phyloP scores from a whole-genome alignment of 2,113 vertebrate species.

The Chauna torquata region DNA sequence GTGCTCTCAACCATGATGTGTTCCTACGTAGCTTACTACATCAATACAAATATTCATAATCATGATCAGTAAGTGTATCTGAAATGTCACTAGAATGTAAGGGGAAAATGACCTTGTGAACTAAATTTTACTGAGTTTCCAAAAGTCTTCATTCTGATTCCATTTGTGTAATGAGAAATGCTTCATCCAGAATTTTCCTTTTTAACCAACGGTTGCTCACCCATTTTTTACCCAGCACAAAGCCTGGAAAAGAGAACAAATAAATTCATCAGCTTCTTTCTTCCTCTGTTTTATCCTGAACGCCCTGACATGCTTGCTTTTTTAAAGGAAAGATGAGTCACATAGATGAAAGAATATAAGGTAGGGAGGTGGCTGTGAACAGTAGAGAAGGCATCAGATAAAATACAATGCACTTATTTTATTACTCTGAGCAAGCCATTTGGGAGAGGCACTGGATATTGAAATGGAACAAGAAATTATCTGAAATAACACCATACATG shows the following conservation, averaged over 20 bases:
- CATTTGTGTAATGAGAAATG: background rate
- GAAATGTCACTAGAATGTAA: background rate
- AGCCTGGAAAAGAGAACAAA: background rate
- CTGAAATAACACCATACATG: background rate
- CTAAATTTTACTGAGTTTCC: background rate
- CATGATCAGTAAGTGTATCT: background rate
- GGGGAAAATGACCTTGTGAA: background rate
- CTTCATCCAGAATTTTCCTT: background rate
- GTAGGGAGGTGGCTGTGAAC: slow-evolving; percentile 25
- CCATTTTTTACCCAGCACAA: background rate
- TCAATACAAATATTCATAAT: background rate
- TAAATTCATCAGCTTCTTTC: background rate
- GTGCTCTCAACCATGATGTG: background rate
- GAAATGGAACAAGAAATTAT: background rate
- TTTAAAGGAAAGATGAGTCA: slow-evolving; percentile 41
- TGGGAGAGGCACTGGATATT: background rate
- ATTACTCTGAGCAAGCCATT: background rate
- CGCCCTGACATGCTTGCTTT: background rate
- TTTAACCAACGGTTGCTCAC: background rate
- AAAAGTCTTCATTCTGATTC: background rate
- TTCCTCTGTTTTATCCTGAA: background rate
- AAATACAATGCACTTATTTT: slow-evolving; percentile 33
- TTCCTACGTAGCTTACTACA: background rate
- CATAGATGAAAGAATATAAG: slow-evolving; percentile 35
- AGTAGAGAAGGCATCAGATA: background rate